Evolutionary conservation across 2,888 invertebrate species (phyloP).

Genomic region (Sthenelais limicola): DNA sequence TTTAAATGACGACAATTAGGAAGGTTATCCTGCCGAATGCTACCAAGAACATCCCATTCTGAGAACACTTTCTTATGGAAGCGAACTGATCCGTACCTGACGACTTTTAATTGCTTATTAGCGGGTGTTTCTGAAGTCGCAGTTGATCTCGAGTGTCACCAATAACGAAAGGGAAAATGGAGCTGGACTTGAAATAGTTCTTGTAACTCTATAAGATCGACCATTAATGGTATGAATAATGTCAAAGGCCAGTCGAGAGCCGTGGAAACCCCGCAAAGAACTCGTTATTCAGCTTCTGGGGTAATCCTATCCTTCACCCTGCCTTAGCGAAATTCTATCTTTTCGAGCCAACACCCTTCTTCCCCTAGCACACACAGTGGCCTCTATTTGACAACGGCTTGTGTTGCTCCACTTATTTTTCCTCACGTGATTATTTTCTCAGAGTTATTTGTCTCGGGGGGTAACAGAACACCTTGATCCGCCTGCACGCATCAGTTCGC

Average conservation of each 20-base stretch:
- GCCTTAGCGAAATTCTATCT: neutral
- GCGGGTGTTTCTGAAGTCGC: too few relatives aligned
- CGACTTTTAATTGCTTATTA: too few relatives aligned
- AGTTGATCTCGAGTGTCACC: too few relatives aligned
- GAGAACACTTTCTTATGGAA: too few relatives aligned
- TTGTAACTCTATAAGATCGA: neutral
- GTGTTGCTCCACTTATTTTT: conserved; percentile 28
- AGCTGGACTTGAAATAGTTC: neutral
- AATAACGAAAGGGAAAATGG: neutral
- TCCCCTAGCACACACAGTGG: too few relatives aligned
- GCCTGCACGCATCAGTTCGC: neutral
- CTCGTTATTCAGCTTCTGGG: neutral
- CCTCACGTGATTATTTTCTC: conserved; percentile 21
- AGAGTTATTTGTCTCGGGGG: conserved; percentile 33
- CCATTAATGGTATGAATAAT: neutral
- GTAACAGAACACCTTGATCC: conserved; percentile 19
- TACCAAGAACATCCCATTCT: too few relatives aligned
- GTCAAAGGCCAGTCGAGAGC: neutral
- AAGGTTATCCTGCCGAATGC: too few relatives aligned
- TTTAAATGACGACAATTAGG: too few relatives aligned
- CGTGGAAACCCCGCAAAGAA: neutral
- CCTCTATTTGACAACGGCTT: conserved; percentile 2
- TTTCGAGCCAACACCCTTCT: neutral
- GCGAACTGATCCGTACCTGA: too few relatives aligned
- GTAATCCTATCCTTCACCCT: too few relatives aligned